phyloP scores from a whole-genome alignment of 35 echinoderm and acorn worm genomes.

The Holothuria glaberrima region DNA sequence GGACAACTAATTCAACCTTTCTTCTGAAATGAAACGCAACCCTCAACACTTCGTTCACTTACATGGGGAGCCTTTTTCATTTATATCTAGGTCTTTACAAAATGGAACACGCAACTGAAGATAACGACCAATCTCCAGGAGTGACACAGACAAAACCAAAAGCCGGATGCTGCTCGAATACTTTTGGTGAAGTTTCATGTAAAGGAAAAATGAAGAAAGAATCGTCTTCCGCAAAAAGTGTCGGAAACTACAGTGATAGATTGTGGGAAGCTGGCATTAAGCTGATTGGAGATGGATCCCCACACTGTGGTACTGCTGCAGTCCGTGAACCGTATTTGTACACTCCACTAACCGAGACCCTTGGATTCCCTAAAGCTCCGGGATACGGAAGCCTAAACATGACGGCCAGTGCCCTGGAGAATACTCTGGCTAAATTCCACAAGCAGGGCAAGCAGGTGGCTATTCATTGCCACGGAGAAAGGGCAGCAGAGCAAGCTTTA shows the following conservation, averaged over 20 bases:
- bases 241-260: slow-evolving; percentile 45
- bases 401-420: background rate
- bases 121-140: background rate
- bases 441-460: slow-evolving; percentile 52
- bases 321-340: slow-evolving; percentile 46
- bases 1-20: background rate
- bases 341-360: slow-evolving; percentile 52
- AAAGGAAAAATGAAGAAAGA: background rate
- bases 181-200: background rate
- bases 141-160: background rate
- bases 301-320: slow-evolving; percentile 66
- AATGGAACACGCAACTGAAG: slow-evolving; percentile 13
- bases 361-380: slow-evolving; percentile 59
- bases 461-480: slow-evolving; percentile 63
- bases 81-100: background rate
- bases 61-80: background rate
- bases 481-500: slow-evolving; percentile 42
- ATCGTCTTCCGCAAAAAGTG: background rate
- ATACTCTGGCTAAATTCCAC: slow-evolving; percentile 37
- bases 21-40: background rate
- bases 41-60: background rate
- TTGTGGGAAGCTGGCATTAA: slow-evolving; percentile 68
- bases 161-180: background rate
- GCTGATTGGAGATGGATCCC: slow-evolving; percentile 66
- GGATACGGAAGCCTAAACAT: slow-evolving; percentile 61